phyloP scores from a whole-genome alignment of 2,888 invertebrate genomes.

The Heteromyza rotundicornis region DNA sequence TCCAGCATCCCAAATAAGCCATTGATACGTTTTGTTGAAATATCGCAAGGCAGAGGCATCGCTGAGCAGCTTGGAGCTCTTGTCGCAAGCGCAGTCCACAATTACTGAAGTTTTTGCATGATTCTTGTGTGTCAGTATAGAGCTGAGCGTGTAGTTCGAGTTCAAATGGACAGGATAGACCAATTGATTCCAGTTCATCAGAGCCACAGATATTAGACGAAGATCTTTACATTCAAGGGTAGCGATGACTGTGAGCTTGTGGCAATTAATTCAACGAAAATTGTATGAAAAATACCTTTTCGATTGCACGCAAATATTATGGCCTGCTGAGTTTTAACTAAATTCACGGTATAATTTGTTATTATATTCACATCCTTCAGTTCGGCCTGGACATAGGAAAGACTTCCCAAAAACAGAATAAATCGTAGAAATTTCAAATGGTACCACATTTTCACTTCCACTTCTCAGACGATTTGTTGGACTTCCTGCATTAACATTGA shows the following conservation, averaged over 20 bases:
- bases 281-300: too few relatives aligned
- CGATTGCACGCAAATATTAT: slow-evolving; percentile 44
- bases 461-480: too few relatives aligned
- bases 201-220: not conserved
- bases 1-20: slow-evolving; percentile 48
- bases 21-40: slow-evolving; percentile 58
- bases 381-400: not conserved
- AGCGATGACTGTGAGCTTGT: slow-evolving; percentile 30
- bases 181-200: slow-evolving; percentile 39
- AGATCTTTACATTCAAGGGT: too few relatives aligned
- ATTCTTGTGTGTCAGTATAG: slow-evolving; percentile 35
- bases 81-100: slow-evolving; percentile 43
- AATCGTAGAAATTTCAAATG: too few relatives aligned
- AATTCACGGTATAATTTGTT: slow-evolving; percentile 35
- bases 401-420: too few relatives aligned
- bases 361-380: slow-evolving; percentile 30
- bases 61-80: slow-evolving; percentile 30
- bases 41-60: slow-evolving; percentile 41
- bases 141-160: slow-evolving; percentile 28
- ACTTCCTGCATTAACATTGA: too few relatives aligned
- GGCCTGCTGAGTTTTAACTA: slow-evolving; percentile 39
- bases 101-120: slow-evolving; percentile 44
- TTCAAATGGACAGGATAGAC: slow-evolving; percentile 36
- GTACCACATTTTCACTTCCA: too few relatives aligned
- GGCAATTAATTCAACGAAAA: too few relatives aligned